Evolutionary conservation across 2,797 vertebrate genomes (phyloP).

Genomic region (Trachops cirrhosus): DNA sequence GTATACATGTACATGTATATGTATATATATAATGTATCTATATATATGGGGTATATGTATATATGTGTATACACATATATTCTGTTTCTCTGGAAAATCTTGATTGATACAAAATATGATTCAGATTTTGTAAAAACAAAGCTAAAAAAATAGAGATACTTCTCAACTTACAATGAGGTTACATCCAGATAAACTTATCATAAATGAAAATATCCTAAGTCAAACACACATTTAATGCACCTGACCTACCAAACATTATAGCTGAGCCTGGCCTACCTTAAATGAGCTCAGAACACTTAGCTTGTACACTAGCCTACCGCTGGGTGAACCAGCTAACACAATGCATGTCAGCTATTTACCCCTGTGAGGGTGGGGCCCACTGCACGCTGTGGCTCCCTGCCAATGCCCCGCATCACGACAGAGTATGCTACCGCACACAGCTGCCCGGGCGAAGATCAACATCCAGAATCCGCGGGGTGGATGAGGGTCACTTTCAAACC

Average conservation of each 20-base stretch:
- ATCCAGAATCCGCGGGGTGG: neutral
- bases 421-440: too few relatives aligned
- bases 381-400: neutral
- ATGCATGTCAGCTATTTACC: neutral
- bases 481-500: neutral
- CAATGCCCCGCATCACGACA: neutral
- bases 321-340: neutral
- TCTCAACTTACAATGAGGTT: neutral
- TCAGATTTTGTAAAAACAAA: neutral
- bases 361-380: accelerated
- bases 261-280: neutral
- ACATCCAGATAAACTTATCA: neutral
- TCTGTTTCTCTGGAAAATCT: neutral
- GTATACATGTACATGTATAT: neutral
- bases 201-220: neutral
- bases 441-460: neutral
- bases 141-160: neutral
- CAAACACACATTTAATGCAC: neutral
- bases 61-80: neutral
- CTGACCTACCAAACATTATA: neutral
- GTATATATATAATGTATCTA: too few relatives aligned
- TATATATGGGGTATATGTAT: neutral
- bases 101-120: neutral
- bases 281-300: neutral
- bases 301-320: neutral